Conservation (phyloP, 2,888 invertebrate species). For the Parnassius orleans region DNA sequence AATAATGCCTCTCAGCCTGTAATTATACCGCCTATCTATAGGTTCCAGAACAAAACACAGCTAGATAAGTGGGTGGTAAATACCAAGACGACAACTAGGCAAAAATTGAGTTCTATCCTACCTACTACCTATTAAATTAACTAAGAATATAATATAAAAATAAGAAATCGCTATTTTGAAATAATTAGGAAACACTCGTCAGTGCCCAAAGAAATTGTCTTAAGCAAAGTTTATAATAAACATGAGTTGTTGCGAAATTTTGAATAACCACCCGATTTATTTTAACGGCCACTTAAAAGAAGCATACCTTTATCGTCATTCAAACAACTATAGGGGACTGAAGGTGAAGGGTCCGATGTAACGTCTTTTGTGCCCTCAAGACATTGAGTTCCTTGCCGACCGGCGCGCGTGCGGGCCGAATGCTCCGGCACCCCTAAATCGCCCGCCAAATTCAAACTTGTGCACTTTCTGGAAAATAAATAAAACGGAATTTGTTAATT, state of each 20-base stretch:
- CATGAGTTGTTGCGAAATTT: background rate
- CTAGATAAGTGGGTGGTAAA: too few relatives aligned
- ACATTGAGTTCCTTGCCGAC: conserved; percentile 72
- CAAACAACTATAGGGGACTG: conserved; percentile 63
- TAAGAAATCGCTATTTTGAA: too few relatives aligned
- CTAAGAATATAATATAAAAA: too few relatives aligned
- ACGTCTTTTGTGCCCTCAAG: conserved; percentile 75
- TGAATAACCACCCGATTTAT: conserved; percentile 27
- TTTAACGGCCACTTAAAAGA: conserved; percentile 53
- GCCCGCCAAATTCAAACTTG: conserved; percentile 56
- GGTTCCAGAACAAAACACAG: too few relatives aligned
- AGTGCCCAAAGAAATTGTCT: background rate
- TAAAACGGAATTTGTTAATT: conserved; percentile 3
- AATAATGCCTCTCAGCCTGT: too few relatives aligned
- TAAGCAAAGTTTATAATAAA: background rate
- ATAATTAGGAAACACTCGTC: too few relatives aligned
- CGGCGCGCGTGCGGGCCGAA: conserved; percentile 68
- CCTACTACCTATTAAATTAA: too few relatives aligned
- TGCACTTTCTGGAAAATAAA: conserved; percentile 7
- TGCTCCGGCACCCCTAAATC: conserved; percentile 42
- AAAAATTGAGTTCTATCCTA: too few relatives aligned
- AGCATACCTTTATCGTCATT: conserved; percentile 57
- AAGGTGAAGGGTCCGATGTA: conserved; percentile 71
- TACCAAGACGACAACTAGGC: too few relatives aligned
- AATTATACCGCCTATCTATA: too few relatives aligned